These are phyloP conservation scores for Lagothrix lagotricha DNA, from an alignment of 2,797 vertebrate species.

Conservation along the genomic window DNA sequence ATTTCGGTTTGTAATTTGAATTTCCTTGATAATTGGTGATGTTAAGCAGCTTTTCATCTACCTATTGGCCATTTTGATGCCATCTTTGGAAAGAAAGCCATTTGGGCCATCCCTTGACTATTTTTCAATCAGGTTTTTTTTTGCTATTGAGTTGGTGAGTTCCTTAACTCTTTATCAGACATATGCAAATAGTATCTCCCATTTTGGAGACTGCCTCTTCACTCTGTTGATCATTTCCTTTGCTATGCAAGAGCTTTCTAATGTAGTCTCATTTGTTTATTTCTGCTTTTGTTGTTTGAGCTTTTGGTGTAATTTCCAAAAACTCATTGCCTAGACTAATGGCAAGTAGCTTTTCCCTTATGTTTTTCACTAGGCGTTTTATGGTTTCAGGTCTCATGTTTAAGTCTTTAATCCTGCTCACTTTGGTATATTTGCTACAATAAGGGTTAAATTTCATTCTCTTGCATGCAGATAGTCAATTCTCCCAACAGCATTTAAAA, in stretches of 20 bases:
- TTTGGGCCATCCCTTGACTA: background rate
- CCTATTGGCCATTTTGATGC: background rate
- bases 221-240: background rate
- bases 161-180: background rate
- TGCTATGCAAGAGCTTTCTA: background rate
- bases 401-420: background rate
- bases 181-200: background rate
- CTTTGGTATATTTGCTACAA: background rate
- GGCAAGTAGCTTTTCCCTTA: background rate
- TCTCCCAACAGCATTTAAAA: background rate
- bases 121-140: background rate
- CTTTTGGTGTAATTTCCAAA: background rate
- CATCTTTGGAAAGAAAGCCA: background rate
- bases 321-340: background rate
- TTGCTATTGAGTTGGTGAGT: background rate
- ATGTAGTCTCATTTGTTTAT: background rate
- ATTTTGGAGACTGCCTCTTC: background rate
- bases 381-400: background rate
- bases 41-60: background rate
- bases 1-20: background rate
- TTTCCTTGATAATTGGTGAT: background rate
- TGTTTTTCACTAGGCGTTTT: background rate
- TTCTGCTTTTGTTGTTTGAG: background rate
- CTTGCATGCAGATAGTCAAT: background rate
- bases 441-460: background rate